These are phyloP conservation scores for Papilio helenus DNA, from an alignment of 1,140 invertebrate species.

Conservation along the genomic window DNA sequence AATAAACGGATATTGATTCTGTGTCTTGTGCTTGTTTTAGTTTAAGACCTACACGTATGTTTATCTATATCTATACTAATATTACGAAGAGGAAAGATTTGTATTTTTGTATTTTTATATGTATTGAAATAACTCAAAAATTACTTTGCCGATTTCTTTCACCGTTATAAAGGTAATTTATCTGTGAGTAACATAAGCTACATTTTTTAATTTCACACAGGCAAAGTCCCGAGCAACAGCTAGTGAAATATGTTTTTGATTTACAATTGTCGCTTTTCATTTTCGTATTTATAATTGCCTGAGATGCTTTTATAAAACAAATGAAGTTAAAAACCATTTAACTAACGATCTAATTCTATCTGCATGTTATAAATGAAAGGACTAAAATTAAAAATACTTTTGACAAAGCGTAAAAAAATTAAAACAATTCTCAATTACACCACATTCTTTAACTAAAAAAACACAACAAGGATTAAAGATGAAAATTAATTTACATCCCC, in stretches of 20 bases:
- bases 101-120: too few relatives aligned
- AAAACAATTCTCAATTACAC: constrained; percentile 16
- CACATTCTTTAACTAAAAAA: constrained; percentile 38
- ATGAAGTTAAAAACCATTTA: too few relatives aligned
- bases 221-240: too few relatives aligned
- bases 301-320: not conserved
- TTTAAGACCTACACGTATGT: not conserved
- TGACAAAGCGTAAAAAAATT: not conserved
- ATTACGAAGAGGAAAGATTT: too few relatives aligned
- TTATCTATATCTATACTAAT: too few relatives aligned
- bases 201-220: too few relatives aligned
- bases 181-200: too few relatives aligned
- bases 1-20: constrained; percentile 43
- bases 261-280: not conserved
- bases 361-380: not conserved
- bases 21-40: constrained; percentile 1
- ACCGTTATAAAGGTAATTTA: too few relatives aligned
- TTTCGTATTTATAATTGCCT: not conserved
- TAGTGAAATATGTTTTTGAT: too few relatives aligned
- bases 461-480: constrained; percentile 39
- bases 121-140: too few relatives aligned
- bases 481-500: constrained; percentile 65
- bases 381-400: constrained; percentile 26
- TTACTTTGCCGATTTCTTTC: too few relatives aligned
- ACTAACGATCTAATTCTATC: too few relatives aligned